Evolutionary conservation across 2,113 vertebrate genomes (phyloP), one percentile per base, ranked within the genome.

Genomic region (Tursiops truncatus): DNA sequence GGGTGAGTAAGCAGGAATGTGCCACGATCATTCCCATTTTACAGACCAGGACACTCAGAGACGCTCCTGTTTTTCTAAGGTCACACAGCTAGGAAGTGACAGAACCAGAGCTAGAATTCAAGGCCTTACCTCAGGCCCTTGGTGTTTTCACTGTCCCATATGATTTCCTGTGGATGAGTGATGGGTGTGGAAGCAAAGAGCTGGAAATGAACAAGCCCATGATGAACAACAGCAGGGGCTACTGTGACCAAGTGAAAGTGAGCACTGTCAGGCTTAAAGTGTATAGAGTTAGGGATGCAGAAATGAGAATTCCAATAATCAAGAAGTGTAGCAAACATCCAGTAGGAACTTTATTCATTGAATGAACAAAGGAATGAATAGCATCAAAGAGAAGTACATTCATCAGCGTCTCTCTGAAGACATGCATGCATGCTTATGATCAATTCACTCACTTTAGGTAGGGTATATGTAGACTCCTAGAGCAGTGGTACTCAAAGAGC

Each of bases 331-430:
- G 38, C 3, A 13, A 31, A 20, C 26, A 36, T 18, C 14, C 23
- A 62, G n/a, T 58, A 67, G 74, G 65, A 65, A 33, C 21, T 63
- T 6, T 10, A 5, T 70, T 41, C 21, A 36, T 21, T 76, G 81
- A 74, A 91, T 68, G 58, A 88, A 89, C 18, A 56, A 38, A 94
- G 36, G 26, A 62, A 63, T 63, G 58, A n/a, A 67, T 60, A 33
- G 20, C 13, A 76, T 65, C 28, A 53, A 71, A 82, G 41, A 81
- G 63, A 84, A 89, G 25, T 12, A 1, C 3, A 4, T n/a, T 71
- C 33, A 63, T 82, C 26, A 71, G 23, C 6, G 26, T 53, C 8
- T 88, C 21, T 85, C 67, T 38, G 41, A 92, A 70, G 50, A 63
- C 10, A 11, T 1, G 3, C 2, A 44, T 6, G 0, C n/a, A 58